Conservation (phyloP, 1,140 invertebrate genomes). For the Diploscapter pachys region DNA sequence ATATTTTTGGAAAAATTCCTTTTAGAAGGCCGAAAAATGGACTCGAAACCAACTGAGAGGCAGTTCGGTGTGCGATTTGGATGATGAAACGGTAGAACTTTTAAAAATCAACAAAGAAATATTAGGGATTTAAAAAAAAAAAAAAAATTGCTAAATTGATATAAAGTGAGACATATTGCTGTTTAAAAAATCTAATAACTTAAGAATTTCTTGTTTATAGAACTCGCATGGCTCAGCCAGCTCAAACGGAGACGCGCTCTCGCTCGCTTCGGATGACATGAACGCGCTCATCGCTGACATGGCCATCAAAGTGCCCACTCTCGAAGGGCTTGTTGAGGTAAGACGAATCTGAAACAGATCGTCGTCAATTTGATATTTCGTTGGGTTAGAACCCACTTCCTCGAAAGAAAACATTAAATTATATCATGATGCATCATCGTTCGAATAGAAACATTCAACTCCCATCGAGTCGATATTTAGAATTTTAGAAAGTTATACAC, state of each 20-base stretch:
- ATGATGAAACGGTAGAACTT: conserved; percentile 52
- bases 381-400: background rate
- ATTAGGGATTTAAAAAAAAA: background rate
- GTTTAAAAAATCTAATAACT: background rate
- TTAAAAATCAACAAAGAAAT: background rate
- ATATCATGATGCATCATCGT: background rate
- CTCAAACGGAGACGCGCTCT: conserved; percentile 43
- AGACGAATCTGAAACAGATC: conserved; percentile 8
- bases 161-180: background rate
- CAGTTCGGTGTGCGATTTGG: conserved; percentile 47
- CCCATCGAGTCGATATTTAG: background rate
- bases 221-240: conserved; percentile 26
- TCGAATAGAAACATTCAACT: background rate
- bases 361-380: background rate
- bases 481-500: conserved; percentile 2
- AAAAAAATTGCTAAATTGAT: background rate
- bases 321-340: conserved; percentile 23
- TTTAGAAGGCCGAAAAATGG: conserved; percentile 55
- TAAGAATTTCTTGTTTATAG: conserved; percentile 16
- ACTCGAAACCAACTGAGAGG: conserved; percentile 50
- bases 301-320: conserved; percentile 33
- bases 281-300: conserved; percentile 53
- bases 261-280: conserved; percentile 54
- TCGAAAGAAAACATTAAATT: background rate
- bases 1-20: conserved; percentile 6